Conservation (phyloP, 1,140 invertebrate species). For the Hesperophylax magnus region DNA sequence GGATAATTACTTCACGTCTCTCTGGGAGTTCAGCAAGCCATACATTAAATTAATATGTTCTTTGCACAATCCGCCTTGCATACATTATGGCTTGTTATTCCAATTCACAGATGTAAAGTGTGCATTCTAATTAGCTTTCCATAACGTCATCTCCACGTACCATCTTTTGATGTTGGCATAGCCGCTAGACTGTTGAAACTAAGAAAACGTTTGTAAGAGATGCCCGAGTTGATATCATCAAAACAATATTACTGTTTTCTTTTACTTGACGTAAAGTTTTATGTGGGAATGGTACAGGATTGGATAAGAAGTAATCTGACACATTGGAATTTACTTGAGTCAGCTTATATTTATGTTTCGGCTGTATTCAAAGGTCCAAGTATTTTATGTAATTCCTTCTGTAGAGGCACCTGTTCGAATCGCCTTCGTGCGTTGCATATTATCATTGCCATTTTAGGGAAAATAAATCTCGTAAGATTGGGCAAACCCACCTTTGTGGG, state of each 20-base stretch:
- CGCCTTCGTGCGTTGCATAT: too few species aligned
- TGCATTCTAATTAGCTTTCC: constrained; percentile 15
- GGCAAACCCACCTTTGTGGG: too few species aligned
- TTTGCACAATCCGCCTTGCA: not conserved
- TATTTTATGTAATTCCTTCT: too few species aligned
- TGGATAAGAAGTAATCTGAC: too few species aligned
- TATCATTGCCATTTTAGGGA: too few species aligned
- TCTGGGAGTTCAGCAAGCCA: not conserved
- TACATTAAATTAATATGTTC: not conserved
- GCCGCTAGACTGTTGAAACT: not conserved
- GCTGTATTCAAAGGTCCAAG: too few species aligned
- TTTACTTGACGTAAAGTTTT: too few species aligned
- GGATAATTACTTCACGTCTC: not conserved
- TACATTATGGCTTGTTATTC: constrained; percentile 5
- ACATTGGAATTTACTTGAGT: too few species aligned
- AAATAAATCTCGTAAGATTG: too few species aligned
- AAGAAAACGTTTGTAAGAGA: not conserved
- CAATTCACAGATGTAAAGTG: constrained; percentile 5
- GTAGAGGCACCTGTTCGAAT: too few species aligned
- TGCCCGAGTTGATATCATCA: not conserved
- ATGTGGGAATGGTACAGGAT: too few species aligned
- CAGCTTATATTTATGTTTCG: too few species aligned
- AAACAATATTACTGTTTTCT: not conserved
- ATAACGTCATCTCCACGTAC: constrained; percentile 13
- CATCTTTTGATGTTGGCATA: not conserved